Conservation (phyloP, 2,888 invertebrate species). For the Tricholauxania praeusta region DNA sequence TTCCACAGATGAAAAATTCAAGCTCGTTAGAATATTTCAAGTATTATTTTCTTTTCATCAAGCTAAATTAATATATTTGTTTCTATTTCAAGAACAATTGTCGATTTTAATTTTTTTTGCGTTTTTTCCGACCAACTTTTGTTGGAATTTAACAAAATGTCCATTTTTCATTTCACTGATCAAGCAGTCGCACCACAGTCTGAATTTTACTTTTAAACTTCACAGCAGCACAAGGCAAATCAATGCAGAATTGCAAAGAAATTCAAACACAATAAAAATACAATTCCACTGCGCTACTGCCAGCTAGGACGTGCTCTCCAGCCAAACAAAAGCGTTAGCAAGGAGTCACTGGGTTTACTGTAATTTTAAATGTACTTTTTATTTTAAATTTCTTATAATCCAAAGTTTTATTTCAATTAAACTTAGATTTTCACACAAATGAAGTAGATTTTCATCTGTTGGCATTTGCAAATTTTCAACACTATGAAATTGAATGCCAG, state of each 20-base stretch:
- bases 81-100: not conserved
- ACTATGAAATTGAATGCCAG: not conserved
- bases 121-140: too few relatives aligned
- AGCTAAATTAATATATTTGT: not conserved
- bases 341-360: not conserved
- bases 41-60: not conserved
- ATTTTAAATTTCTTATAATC: not conserved
- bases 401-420: not conserved
- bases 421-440: not conserved
- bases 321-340: not conserved
- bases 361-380: not conserved
- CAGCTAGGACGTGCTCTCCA: not conserved
- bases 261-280: not conserved
- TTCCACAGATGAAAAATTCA: not conserved
- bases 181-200: too few relatives aligned
- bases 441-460: slow-evolving; percentile 1
- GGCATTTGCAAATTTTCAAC: slow-evolving; percentile 6
- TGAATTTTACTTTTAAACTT: too few relatives aligned
- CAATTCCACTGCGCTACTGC: not conserved
- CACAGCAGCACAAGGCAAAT: too few relatives aligned
- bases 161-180: too few relatives aligned
- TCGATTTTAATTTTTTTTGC: too few relatives aligned
- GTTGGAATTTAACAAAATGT: too few relatives aligned
- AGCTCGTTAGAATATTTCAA: not conserved
- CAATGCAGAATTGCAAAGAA: too few relatives aligned